Evolutionary conservation across 2,888 invertebrate species (phyloP), one percentile per base, ranked within the genome.

Genomic region (Dusona sp.): DNA sequence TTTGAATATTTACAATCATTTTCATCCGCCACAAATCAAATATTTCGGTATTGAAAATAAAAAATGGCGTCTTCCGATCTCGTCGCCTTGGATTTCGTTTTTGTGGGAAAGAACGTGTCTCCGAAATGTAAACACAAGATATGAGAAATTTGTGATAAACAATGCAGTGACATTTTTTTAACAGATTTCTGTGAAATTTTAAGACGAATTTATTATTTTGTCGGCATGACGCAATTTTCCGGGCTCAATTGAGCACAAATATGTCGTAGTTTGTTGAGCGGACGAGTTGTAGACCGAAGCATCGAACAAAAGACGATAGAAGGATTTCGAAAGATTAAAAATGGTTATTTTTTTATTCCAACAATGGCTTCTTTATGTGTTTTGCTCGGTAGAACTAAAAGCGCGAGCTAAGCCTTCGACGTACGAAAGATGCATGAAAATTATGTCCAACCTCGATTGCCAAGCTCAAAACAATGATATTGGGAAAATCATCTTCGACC

Each of bases 311-410:
- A 29, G 29, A 33, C 48, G 9, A 29, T 33, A 19, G 38, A 11
- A 38, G 48, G 25, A 48, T 48, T 48, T 6, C 29, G 9, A 61
- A 29, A 61, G 29, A 61, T 61, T 29, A 61, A 29, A 29, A 16
- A 29, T 29, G 16, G 16, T 29, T 61, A 13, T 29, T 61, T 29
- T 48, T 70, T 70, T 70, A 48, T 70, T 48, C 19, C 48, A 16
- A 29, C 61, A 61, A 61, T 29, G 61, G 29, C 29, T 61, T 61
- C 61, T 61, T 61, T 61, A 61, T 61, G 8, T 54, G 61, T 61
- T 61, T 29, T n/a, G 29, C 29, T 61, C 29, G 61, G 2, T 7
- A 16, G 16, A 61, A 61, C 22, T 54, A n/a, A 13, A 16, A 61
- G 29, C 29, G 29, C 61, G 61, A 29, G 61, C 61, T 29, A 29